These are phyloP conservation scores for Muscicapa adusta DNA, from an alignment of 2,113 vertebrate genomes.

Conservation along the genomic window DNA sequence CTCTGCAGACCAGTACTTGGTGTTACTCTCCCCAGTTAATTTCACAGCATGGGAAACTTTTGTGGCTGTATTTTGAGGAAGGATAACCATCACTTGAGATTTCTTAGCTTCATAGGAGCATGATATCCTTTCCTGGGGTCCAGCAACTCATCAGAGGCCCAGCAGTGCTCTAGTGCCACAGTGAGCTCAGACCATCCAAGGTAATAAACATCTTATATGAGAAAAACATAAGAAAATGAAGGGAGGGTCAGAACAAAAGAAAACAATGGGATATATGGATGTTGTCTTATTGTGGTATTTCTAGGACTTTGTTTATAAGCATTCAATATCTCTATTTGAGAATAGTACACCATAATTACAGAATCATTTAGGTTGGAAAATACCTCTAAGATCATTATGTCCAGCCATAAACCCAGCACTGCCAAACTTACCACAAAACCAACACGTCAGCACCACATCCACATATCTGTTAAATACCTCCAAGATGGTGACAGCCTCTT, in stretches of 20 bases:
- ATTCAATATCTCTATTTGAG: neutral
- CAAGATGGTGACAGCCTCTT: neutral
- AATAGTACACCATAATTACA: neutral
- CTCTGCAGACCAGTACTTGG: neutral
- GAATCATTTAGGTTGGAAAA: neutral
- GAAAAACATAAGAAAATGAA: neutral
- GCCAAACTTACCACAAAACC: neutral
- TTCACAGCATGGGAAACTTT: neutral
- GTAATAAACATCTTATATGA: neutral
- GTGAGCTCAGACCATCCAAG: neutral
- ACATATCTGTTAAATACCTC: neutral
- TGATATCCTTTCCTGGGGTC: neutral
- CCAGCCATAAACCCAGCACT: neutral
- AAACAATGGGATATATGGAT: neutral
- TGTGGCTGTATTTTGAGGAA: neutral
- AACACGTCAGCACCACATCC: rapidly evolving
- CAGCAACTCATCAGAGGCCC: neutral
- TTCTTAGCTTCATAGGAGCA: neutral
- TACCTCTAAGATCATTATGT: neutral
- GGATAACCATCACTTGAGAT: neutral
- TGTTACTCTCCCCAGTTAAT: neutral
- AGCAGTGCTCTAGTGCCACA: neutral
- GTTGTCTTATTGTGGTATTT: neutral
- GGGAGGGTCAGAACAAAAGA: neutral
- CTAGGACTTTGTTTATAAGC: neutral